These are phyloP conservation scores for Phasianus colchicus DNA, from an alignment of 2,113 vertebrate genomes.

Conservation along the genomic window DNA sequence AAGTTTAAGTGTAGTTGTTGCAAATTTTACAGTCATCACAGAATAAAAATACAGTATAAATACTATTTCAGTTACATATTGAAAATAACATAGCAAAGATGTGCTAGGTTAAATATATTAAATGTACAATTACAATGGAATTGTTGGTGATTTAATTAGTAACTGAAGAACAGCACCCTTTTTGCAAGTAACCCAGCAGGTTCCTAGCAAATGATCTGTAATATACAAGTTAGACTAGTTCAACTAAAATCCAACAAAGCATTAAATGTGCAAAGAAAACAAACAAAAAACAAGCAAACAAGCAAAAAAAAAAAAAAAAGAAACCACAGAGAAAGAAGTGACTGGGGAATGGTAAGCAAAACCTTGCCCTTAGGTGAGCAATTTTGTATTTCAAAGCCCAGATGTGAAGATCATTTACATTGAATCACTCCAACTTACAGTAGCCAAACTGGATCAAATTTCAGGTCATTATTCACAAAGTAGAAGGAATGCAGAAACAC, in stretches of 20 bases:
- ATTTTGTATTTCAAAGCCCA: slow-evolving; percentile 56
- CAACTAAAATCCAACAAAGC: slow-evolving; percentile 18
- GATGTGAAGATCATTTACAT: slow-evolving; percentile 61
- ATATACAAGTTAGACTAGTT: slow-evolving; percentile 14
- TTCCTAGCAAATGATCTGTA: slow-evolving; percentile 44
- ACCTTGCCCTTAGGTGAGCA: slow-evolving; percentile 26
- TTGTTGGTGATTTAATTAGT: slow-evolving; percentile 64
- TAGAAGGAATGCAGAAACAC: slow-evolving; percentile 37
- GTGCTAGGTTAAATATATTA: slow-evolving; percentile 6
- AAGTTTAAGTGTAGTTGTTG: not conserved
- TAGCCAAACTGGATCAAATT: slow-evolving; percentile 65
- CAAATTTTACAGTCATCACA: not conserved
- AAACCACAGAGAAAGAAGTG: not conserved
- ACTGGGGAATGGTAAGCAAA: not conserved
- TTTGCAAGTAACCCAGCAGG: slow-evolving; percentile 48
- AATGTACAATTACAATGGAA: slow-evolving; percentile 13
- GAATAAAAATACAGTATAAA: not conserved
- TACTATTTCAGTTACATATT: not conserved
- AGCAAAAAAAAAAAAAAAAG: not conserved
- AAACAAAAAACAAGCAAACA: not conserved
- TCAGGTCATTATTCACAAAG: slow-evolving; percentile 62
- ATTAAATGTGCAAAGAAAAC: not conserved
- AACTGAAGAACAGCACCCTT: slow-evolving; percentile 39
- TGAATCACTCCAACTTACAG: slow-evolving; percentile 68
- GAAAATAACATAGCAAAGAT: not conserved